Base-by-base conservation (phyloP, 1,140 invertebrate species). In the Drosophila tani region DNA sequence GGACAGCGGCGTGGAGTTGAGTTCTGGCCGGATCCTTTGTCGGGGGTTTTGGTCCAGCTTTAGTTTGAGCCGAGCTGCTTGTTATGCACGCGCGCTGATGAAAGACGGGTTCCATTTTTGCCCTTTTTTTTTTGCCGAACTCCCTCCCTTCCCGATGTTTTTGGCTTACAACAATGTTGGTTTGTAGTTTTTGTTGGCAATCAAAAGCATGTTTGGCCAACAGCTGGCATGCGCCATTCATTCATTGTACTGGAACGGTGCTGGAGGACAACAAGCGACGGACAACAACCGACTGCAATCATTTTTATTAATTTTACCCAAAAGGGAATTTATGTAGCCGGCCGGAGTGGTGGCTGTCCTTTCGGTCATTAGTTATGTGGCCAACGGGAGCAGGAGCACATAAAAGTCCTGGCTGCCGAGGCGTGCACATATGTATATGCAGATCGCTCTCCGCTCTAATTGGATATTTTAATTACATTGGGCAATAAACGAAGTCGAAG, bases 241-340 rank as follows among this genome's bases (percentile, higher is more conserved):
- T 88, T 88, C 85, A 79, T 79, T 84, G 75, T 84, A 56, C 53
- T 56, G 53, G 29, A 24, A 3, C 63, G 51, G n/a, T 59, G 68
- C 41, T 45, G 79, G 62, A 46, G 50, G 64, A 76, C 73, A 77
- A 76, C 73, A 67, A 64, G 27, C 47, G 57, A 75, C 57, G 70
- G 70, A 5, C 63, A 21, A 35, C 79, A 70, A 56, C 62, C 62
- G 83, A 69, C 60, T 80, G 86, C 85, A 90, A 90, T 90, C 86
- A 91, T 90, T 90, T 90, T 90, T 90, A 90, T 90, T 88, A 88
- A 88, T 88, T 88, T 90, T 82, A 73, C 82, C 70, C 75, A 85
- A 88, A 88, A 87, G 76, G 78, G 77, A 88, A 88, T 87, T 88
- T 88, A 90, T 88, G 86, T 85, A 66, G 78, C 60, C 32, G 60